These are phyloP conservation scores for Euglossa dilemma DNA, from an alignment of 1,140 invertebrate genomes.

Conservation along the genomic window DNA sequence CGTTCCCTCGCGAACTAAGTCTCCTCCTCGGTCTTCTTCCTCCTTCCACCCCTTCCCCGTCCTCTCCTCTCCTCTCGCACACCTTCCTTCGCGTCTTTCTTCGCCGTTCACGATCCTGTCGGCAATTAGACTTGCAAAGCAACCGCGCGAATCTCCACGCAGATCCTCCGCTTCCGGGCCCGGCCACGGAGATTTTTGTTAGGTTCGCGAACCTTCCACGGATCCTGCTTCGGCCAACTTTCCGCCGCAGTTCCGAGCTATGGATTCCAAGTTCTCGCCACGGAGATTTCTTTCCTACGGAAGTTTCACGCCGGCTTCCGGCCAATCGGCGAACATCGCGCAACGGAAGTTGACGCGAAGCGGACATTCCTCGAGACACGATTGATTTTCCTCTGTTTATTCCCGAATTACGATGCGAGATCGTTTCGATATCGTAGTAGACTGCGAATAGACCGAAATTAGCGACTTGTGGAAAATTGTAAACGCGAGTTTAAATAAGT, in stretches of 20 bases:
- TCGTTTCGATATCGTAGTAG: too few species aligned
- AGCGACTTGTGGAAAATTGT: too few species aligned
- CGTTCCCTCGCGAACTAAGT: conserved; percentile 30
- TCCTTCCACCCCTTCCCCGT: not conserved
- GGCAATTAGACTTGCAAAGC: conserved; percentile 80
- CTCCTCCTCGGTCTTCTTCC: conserved; percentile 12
- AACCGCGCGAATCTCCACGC: conserved; percentile 26
- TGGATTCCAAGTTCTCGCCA: not conserved
- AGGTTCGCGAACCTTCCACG: not conserved
- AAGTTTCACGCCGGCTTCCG: not conserved
- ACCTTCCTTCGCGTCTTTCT: conserved; percentile 29
- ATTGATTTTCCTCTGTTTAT: too few species aligned
- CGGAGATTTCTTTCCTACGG: not conserved
- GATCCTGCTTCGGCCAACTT: not conserved
- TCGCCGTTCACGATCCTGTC: conserved; percentile 70
- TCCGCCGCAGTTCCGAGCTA: too few species aligned
- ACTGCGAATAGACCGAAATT: too few species aligned
- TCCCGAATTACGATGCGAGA: too few species aligned
- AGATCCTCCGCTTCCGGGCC: conserved; percentile 3
- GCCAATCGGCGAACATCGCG: too few species aligned
- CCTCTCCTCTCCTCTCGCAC: not conserved
- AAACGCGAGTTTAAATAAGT: too few species aligned
- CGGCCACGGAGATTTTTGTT: not conserved
- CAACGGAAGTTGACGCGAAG: too few species aligned
- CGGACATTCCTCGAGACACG: too few species aligned